Conservation (phyloP, 2,113 vertebrate species). For the Aphyosemion australe region DNA sequence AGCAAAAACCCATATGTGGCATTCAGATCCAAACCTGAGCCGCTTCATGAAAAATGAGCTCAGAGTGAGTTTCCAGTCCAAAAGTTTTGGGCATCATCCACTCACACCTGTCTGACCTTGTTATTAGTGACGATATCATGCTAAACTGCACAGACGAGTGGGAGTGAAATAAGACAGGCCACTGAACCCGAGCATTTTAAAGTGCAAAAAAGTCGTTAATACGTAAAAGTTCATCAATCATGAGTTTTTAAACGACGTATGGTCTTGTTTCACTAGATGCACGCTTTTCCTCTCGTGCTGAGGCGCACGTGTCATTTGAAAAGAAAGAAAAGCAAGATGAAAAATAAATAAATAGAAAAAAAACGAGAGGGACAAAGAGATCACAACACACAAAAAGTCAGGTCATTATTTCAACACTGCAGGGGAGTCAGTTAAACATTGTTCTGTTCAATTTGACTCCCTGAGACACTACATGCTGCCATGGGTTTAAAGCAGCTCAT, state of each 20-base stretch:
- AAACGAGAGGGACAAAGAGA: slow-evolving; percentile 56
- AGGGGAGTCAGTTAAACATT: slow-evolving; percentile 72
- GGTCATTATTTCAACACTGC: slow-evolving; percentile 78
- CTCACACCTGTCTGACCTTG: slow-evolving; percentile 57
- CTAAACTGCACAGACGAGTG: slow-evolving; percentile 78
- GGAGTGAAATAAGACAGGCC: slow-evolving; percentile 78
- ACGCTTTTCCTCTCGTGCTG: slow-evolving; percentile 84
- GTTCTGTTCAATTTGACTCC: slow-evolving; percentile 71
- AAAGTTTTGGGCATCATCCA: background rate
- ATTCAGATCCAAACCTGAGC: background rate
- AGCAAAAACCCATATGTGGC: background rate
- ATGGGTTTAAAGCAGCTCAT: slow-evolving; percentile 62
- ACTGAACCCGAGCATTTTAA: slow-evolving; percentile 84
- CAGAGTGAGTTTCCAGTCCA: background rate
- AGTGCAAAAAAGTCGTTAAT: slow-evolving; percentile 89
- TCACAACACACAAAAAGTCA: slow-evolving; percentile 77
- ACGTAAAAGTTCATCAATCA: slow-evolving; percentile 91
- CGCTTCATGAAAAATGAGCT: background rate
- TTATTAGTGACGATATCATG: slow-evolving; percentile 84
- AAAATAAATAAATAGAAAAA: background rate
- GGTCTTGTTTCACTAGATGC: slow-evolving; percentile 89
- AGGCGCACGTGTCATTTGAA: slow-evolving; percentile 85
- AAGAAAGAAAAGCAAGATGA: too few relatives aligned
- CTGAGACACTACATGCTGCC: slow-evolving; percentile 55
- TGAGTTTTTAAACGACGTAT: slow-evolving; percentile 90